Conservation (phyloP, 1,140 invertebrate species). For the Drosophila rufa region DNA sequence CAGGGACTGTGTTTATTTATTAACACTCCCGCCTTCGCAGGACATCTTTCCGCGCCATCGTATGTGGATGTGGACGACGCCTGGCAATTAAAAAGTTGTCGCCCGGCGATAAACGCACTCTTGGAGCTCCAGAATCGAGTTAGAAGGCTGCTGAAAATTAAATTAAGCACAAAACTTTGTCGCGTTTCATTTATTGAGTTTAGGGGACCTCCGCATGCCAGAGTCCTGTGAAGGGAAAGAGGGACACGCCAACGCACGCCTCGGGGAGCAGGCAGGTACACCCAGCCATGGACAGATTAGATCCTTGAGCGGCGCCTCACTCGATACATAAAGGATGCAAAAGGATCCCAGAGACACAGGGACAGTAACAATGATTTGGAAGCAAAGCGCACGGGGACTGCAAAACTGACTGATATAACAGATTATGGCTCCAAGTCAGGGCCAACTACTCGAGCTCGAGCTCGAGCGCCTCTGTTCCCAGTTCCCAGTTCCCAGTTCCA, state of each 20-base stretch:
- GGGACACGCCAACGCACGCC: too few species aligned
- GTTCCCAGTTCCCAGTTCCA: background rate
- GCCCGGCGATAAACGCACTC: slow-evolving; percentile 52
- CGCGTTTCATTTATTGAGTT: slow-evolving; percentile 8
- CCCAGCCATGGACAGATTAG: too few species aligned
- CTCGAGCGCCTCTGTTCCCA: background rate
- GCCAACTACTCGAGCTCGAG: slow-evolving; percentile 14
- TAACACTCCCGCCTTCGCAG: background rate
- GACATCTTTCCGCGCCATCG: background rate
- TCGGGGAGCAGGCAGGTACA: too few species aligned
- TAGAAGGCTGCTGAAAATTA: slow-evolving; percentile 67
- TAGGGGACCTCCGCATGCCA: too few species aligned
- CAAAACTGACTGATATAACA: background rate
- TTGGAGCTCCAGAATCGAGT: slow-evolving; percentile 57
- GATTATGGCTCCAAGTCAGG: slow-evolving; percentile 31
- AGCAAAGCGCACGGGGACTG: background rate
- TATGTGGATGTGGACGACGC: slow-evolving; percentile 36
- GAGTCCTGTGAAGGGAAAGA: background rate
- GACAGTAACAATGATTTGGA: background rate
- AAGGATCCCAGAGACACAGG: background rate
- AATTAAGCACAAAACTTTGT: slow-evolving; percentile 69
- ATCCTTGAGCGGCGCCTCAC: too few species aligned
- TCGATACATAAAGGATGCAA: background rate
- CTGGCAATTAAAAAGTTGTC: slow-evolving; percentile 79
- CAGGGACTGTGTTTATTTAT: slow-evolving; percentile 10